These are phyloP conservation scores for Podocnemis expansa DNA, from an alignment of 2,113 vertebrate species.

Conservation along the genomic window DNA sequence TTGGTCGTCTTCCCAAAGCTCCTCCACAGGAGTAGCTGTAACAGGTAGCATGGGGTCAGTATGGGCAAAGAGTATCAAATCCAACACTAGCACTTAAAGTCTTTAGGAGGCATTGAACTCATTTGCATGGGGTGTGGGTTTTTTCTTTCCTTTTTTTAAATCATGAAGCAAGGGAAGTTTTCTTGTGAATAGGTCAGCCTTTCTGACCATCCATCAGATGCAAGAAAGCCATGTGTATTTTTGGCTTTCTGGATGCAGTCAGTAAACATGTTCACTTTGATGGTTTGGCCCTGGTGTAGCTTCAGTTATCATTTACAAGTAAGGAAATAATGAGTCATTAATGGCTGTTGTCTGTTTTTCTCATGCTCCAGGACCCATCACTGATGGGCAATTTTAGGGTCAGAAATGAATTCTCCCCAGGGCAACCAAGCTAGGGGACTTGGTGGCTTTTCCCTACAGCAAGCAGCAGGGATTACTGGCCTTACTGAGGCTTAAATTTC, in stretches of 20 bases:
- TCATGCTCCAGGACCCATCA: background rate
- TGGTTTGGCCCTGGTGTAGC: background rate
- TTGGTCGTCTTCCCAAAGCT: background rate
- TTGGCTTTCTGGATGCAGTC: background rate
- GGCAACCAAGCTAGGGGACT: background rate
- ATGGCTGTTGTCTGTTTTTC: background rate
- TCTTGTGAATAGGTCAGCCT: background rate
- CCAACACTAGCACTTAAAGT: accelerated
- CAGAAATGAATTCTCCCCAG: background rate
- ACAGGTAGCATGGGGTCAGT: background rate
- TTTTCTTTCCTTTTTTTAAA: background rate
- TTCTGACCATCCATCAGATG: background rate
- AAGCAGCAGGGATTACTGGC: background rate
- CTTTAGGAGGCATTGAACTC: background rate
- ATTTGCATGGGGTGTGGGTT: background rate
- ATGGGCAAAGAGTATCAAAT: background rate
- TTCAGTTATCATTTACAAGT: background rate
- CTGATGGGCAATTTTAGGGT: background rate
- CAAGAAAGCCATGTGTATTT: accelerated
- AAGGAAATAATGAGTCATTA: background rate
- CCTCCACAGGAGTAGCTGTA: background rate
- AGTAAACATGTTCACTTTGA: background rate
- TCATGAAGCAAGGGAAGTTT: background rate
- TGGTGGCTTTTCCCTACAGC: background rate
- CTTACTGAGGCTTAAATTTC: background rate